Evolutionary conservation across 2,888 invertebrate genomes (phyloP).

Genomic region (Eulithis testata): DNA sequence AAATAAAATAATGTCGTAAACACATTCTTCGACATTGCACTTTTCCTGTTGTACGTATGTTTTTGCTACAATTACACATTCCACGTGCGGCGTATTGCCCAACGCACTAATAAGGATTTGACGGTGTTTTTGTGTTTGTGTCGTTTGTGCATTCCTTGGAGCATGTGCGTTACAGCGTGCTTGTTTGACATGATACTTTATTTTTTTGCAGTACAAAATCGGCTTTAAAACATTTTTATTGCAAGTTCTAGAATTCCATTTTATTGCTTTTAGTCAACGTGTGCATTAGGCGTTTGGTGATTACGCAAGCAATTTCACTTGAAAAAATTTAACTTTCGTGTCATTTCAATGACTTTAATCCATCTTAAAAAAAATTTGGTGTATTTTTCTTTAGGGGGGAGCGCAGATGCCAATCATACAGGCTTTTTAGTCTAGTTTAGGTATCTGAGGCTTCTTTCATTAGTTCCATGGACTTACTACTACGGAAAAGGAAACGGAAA

Average conservation of each 20-base stretch:
- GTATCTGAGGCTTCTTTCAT: too few relatives aligned
- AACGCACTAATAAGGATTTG: constrained; percentile 47
- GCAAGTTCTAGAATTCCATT: not conserved
- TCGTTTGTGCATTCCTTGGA: constrained; percentile 31
- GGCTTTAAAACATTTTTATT: constrained; percentile 3
- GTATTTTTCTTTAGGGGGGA: too few relatives aligned
- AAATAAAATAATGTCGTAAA: constrained; percentile 30
- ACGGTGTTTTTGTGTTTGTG: constrained; percentile 58
- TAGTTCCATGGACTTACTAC: too few relatives aligned
- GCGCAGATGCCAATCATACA: too few relatives aligned
- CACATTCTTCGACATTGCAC: constrained; percentile 38
- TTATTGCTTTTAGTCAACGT: not conserved
- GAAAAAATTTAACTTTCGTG: too few relatives aligned
- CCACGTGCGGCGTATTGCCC: constrained; percentile 38
- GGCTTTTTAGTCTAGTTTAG: too few relatives aligned
- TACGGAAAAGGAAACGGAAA: too few relatives aligned
- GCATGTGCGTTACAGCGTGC: constrained; percentile 4
- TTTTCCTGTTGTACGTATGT: constrained; percentile 43
- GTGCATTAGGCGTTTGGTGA: too few relatives aligned
- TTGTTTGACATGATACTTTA: constrained; percentile 34
- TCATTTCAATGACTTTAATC: too few relatives aligned
- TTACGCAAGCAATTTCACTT: too few relatives aligned
- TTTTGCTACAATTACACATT: constrained; percentile 66
- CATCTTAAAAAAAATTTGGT: too few relatives aligned
- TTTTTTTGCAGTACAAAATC: constrained; percentile 25